These are phyloP conservation scores for Reticulitermes lucifugus DNA, from an alignment of 2,888 invertebrate species.

Conservation along the genomic window DNA sequence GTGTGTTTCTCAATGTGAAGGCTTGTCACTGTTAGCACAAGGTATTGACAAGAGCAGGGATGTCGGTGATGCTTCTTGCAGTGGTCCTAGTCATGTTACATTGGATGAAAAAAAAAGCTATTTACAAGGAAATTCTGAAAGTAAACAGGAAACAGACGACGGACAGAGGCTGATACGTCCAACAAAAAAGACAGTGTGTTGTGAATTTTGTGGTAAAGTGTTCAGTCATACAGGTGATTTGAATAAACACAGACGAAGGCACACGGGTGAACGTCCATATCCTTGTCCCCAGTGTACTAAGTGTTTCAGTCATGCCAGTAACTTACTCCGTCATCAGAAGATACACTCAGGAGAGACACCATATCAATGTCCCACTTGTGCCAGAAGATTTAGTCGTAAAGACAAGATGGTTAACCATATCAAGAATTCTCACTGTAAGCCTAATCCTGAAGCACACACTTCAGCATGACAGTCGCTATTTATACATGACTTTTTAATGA, in stretches of 20 bases:
- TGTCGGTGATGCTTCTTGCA: background rate
- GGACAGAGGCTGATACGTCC: background rate
- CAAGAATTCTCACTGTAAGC: conserved; percentile 19
- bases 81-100: background rate
- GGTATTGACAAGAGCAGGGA: background rate
- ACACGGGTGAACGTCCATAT: conserved; percentile 49
- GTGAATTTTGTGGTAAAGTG: conserved; percentile 64
- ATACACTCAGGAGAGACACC: conserved; percentile 48
- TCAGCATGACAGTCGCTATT: background rate
- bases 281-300: conserved; percentile 42
- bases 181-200: conserved; percentile 51
- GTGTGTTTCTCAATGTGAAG: conserved; percentile 24
- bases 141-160: background rate
- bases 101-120: background rate
- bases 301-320: conserved; percentile 41
- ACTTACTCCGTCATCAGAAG: conserved; percentile 42
- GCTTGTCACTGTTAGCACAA: conserved; percentile 2
- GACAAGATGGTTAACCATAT: conserved; percentile 42
- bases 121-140: background rate
- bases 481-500: too few relatives aligned
- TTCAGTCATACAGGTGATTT: conserved; percentile 64
- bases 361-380: conserved; percentile 36
- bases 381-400: conserved; percentile 40
- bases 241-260: conserved; percentile 47
- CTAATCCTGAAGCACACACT: background rate